A percentile compares a stretch with the other conserved stretches of the same genome.
phyloP scores from a whole-genome alignment of 2,113 vertebrate genomes.

The Corapipo altera region DNA sequence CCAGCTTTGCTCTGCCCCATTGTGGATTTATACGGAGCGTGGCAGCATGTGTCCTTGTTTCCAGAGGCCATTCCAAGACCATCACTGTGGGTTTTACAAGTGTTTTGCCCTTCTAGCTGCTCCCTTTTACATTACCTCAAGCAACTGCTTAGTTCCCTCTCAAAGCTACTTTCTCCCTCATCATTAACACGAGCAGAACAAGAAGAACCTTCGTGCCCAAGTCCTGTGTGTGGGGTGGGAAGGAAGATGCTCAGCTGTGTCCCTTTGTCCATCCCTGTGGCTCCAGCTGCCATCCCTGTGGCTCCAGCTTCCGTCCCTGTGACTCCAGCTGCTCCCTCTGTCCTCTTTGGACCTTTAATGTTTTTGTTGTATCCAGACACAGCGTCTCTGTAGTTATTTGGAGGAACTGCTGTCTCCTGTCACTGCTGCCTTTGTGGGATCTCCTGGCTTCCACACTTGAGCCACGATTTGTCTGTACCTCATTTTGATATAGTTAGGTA shows the following conservation, averaged over 20 bases:
- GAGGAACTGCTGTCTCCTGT: background rate
- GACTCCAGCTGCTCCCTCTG: background rate
- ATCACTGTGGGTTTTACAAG: background rate
- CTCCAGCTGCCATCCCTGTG: background rate
- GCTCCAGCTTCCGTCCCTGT: background rate
- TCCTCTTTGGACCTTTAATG: background rate
- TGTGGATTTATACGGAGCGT: background rate
- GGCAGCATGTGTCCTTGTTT: background rate
- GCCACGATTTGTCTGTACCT: background rate
- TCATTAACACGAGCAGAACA: background rate
- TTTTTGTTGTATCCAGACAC: background rate
- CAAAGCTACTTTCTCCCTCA: background rate
- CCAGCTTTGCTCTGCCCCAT: background rate
- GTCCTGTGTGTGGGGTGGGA: background rate
- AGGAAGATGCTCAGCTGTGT: background rate
- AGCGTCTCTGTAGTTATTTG: background rate
- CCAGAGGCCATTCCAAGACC: background rate
- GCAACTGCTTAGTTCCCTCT: background rate
- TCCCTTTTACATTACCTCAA: background rate
- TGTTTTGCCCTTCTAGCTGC: background rate
- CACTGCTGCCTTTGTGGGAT: background rate
- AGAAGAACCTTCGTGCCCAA: background rate
- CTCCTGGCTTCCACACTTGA: background rate
- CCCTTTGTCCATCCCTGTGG: background rate
- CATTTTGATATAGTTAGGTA: background rate